Conservation (phyloP, 2,888 invertebrate genomes). For the Syrista parreyssii region DNA sequence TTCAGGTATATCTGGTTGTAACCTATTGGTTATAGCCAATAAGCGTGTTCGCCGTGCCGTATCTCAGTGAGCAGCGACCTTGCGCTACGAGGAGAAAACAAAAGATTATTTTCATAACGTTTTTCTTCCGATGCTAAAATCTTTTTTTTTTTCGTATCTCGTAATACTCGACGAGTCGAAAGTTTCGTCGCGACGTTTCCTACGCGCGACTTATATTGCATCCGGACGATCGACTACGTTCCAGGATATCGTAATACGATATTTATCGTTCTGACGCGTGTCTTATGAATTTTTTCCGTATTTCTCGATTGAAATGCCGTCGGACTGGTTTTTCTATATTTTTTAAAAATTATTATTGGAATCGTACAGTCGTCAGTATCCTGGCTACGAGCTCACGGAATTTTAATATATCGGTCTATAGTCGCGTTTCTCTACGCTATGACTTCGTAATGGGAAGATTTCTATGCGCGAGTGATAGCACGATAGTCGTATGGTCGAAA, state of each 20-base stretch:
- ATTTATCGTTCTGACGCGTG: background rate
- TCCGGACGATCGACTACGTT: background rate
- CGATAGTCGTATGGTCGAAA: background rate
- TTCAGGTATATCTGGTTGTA: background rate
- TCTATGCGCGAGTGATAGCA: background rate
- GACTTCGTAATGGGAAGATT: background rate
- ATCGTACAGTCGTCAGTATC: no score
- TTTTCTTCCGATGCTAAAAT: background rate
- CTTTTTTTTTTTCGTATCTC: conserved; percentile 12
- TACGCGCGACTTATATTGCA: background rate
- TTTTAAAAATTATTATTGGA: no score
- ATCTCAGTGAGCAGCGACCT: background rate
- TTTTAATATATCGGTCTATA: background rate
- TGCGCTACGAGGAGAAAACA: background rate
- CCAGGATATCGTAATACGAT: background rate
- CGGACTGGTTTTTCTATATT: background rate
- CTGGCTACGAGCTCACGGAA: background rate
- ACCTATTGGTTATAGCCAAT: background rate
- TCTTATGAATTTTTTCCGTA: background rate
- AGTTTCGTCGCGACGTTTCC: conserved; percentile 10
- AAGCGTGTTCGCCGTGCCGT: background rate
- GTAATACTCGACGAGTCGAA: conserved; percentile 14
- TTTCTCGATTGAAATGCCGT: background rate
- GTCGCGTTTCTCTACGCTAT: background rate
- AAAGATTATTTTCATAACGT: background rate